Evolutionary conservation across 2,888 invertebrate species (phyloP), one percentile per base, ranked within the genome.

Genomic region (Hypsopygia costalis): DNA sequence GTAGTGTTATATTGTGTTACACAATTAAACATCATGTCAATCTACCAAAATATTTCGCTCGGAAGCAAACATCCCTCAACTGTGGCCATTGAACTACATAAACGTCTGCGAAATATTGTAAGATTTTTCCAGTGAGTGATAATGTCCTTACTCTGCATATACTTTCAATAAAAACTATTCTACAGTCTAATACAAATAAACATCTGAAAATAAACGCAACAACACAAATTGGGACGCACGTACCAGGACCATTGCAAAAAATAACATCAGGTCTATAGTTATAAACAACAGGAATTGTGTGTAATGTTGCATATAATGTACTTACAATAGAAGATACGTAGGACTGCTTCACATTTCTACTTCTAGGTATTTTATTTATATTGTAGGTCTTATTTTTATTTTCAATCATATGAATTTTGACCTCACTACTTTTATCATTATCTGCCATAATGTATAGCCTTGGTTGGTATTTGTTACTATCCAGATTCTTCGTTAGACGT

Each of bases 161-260:
- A 69, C 98, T 99, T 82, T 99, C 99, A 36, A 99, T 90, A 80
- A 97, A 99, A 39, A 98, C 91, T 43, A 98, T 95, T 66, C 92
- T 92, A 43, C 93, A 92, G 53, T 93, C 86, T 21, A 89, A 73
- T n/a, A 96, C 62, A 52, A 91, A 93, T 0, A 93, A 71, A 46
- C 93, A 90, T 73, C 94, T 94, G 52, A 94, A 85, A 0, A 97
- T 34, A 68, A 95, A 95, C 9, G 93, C 94, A 39, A 94, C 90
- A 40, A 94, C 56, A 83, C 97, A 97, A 40, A 98, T 88, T 2
- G 99, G 99, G 44, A 99, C 91, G 77, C 99, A 98, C 4, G 98
- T 98, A 5, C 98, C 98, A 31, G 99, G 99, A 0, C 99, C 99
- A 87, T 99, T 98, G 79, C 96, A 97, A 34, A 97, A 81, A 57